These are phyloP conservation scores for Diachasmimorpha longicaudata DNA, from an alignment of 1,140 invertebrate species.

Conservation along the genomic window DNA sequence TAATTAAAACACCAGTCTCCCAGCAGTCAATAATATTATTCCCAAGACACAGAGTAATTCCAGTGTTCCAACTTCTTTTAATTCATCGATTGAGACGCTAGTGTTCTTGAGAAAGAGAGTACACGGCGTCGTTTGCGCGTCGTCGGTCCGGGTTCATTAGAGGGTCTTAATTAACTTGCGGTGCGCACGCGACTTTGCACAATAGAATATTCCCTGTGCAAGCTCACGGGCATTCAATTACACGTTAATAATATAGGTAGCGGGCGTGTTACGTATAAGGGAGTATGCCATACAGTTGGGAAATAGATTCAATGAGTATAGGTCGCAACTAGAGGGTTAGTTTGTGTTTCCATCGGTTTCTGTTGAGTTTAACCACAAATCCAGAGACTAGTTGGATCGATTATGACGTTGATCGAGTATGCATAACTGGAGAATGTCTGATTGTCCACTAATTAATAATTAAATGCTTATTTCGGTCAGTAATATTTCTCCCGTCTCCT, in stretches of 20 bases:
- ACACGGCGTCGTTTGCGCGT: constrained; percentile 20
- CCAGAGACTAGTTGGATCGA: not conserved
- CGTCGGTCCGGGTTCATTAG: constrained; percentile 32
- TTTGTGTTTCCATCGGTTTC: not conserved
- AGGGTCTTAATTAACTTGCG: constrained; percentile 36
- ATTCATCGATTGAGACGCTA: constrained; percentile 61
- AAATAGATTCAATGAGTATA: constrained; percentile 5
- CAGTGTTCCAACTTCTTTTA: constrained; percentile 38
- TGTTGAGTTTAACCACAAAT: not conserved
- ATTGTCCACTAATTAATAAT: not conserved
- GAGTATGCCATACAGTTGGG: not conserved
- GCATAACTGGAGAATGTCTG: not conserved
- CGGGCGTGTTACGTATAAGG: constrained; percentile 15
- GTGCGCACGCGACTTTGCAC: constrained; percentile 35
- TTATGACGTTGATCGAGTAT: not conserved
- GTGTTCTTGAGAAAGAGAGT: constrained; percentile 38
- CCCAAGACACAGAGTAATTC: not conserved
- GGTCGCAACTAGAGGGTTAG: not conserved
- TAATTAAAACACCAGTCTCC: not conserved
- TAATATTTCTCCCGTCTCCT: too few relatives aligned
- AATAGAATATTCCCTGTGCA: constrained; percentile 37
- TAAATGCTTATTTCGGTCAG: not conserved
- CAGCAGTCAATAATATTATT: not conserved
- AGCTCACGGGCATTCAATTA: constrained; percentile 35
- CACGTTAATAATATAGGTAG: constrained; percentile 32